phyloP scores from a whole-genome alignment of 2,113 vertebrate species.

The Copsychus sechellarum region DNA sequence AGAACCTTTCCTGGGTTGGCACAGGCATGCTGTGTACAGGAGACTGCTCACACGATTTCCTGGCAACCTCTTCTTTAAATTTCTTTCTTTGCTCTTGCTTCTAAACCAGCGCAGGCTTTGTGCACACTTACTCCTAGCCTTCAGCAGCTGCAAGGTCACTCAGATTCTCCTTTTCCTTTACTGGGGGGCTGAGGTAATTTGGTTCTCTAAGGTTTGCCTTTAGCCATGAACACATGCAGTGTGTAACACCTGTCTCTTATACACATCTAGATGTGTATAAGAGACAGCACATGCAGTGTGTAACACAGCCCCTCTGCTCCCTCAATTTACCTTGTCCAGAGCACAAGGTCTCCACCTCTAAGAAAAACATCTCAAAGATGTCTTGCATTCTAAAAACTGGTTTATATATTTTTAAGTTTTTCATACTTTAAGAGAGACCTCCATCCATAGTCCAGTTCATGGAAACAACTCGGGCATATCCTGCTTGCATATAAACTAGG shows the following conservation, averaged over 20 bases:
- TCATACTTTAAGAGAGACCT: not conserved
- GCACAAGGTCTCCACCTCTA: not conserved
- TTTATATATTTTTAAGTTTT: not conserved
- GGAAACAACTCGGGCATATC: not conserved
- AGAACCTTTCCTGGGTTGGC: not conserved
- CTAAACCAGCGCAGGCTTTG: not conserved
- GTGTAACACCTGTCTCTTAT: too few species aligned
- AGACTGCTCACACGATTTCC: not conserved
- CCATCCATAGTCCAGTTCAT: not conserved
- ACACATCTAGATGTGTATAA: too few species aligned
- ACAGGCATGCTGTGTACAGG: rapidly evolving
- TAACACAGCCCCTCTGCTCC: not conserved
- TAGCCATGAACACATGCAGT: not conserved
- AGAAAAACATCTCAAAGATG: not conserved
- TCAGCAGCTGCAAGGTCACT: not conserved
- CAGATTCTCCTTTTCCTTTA: not conserved
- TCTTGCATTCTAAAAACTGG: not conserved
- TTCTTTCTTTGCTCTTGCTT: not conserved
- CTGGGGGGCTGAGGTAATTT: not conserved
- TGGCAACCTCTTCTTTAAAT: not conserved
- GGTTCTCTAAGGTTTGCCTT: not conserved
- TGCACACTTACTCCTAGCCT: not conserved
- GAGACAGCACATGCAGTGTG: too few species aligned
- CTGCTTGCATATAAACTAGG: not conserved
- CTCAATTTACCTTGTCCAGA: not conserved